A percentile compares a stretch with the other conserved stretches of the same genome.
These are phyloP conservation scores for Chamaea fasciata DNA, from an alignment of 2,113 vertebrate genomes.

Conservation along the genomic window DNA sequence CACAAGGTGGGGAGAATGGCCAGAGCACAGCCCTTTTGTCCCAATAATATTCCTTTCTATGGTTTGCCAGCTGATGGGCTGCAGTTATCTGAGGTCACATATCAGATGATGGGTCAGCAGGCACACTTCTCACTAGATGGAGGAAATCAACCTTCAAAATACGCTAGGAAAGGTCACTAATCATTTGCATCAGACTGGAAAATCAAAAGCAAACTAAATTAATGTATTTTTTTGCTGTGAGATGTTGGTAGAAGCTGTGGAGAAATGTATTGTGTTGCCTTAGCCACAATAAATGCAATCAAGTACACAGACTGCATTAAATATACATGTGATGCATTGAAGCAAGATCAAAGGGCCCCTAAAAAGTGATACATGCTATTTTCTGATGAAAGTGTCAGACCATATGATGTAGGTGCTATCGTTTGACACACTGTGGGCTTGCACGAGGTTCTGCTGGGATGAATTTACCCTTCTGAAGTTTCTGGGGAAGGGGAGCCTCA, in stretches of 20 bases:
- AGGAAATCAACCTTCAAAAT: not conserved
- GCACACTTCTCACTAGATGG: not conserved
- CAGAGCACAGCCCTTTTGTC: not conserved
- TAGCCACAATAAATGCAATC: not conserved
- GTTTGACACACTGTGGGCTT: not conserved
- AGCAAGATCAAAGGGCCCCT: not conserved
- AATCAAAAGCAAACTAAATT: not conserved
- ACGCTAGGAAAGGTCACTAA: not conserved
- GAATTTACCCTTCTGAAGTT: not conserved
- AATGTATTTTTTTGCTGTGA: not conserved
- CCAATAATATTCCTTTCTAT: not conserved
- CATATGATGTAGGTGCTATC: accelerated
- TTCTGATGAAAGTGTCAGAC: not conserved
- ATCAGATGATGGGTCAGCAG: not conserved
- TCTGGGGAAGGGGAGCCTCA: not conserved
- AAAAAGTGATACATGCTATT: not conserved
- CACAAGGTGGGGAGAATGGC: not conserved
- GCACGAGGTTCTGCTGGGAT: no score
- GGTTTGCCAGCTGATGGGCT: not conserved
- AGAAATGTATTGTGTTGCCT: not conserved
- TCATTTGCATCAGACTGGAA: not conserved
- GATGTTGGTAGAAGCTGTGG: not conserved
- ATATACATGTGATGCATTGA: not conserved
- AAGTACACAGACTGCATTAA: not conserved
- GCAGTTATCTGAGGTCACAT: not conserved